Evolutionary conservation across 1,140 invertebrate genomes (phyloP), one percentile per base, ranked within the genome.

Genomic region (Lutraria rhynchaena): DNA sequence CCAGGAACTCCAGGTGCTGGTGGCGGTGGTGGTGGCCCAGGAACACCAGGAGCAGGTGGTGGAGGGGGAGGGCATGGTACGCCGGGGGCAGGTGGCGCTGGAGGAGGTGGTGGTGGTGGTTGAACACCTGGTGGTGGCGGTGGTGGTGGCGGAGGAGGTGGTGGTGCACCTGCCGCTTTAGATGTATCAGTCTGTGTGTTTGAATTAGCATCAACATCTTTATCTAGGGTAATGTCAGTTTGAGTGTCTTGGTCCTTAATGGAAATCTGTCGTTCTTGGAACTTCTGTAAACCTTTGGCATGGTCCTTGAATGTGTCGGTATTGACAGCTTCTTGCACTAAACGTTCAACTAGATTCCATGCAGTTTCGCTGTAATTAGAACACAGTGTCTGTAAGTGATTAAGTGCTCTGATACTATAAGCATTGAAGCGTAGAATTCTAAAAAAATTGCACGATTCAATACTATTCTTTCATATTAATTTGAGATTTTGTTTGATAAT

Each of bases 111-210:
- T 1, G 87, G 85, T 3, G 85, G 86, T 9, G 84, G 84, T 33
- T 57, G 61, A 31, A 58, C 67, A 19, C 74, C 75, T 51, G 84
- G 80, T 27, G 88, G 84, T 19, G 88, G 89, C 19, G 85, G 82
- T 22, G 83, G 82, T 67, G 83, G 86, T 67, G 92, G 90, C 46
- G 87, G 91, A 15, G 93, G 93, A 2, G 87, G 87, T 17, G 88
- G 75, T 19, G 83, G 81, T 7, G 86, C 73, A 19, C 75, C 22
- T 22, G 82, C 29, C 11, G 60, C 31, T 3, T n/a, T 49, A n/a
- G 44, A 22, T 15, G n/a, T 22, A n/a, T 33, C 19, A 33, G 29
- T 55, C 15, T 44, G 29, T 29, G 46, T n/a, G 35, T 27, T 29
- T 15, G n/a, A 46, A 49, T 27, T 17, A 46, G 22, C 37, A 5